A percentile compares a stretch with the other conserved stretches of the same genome.
phyloP scores from a whole-genome alignment of 35 echinoderm and acorn worm genomes.

The Nesometra sesokonis region DNA sequence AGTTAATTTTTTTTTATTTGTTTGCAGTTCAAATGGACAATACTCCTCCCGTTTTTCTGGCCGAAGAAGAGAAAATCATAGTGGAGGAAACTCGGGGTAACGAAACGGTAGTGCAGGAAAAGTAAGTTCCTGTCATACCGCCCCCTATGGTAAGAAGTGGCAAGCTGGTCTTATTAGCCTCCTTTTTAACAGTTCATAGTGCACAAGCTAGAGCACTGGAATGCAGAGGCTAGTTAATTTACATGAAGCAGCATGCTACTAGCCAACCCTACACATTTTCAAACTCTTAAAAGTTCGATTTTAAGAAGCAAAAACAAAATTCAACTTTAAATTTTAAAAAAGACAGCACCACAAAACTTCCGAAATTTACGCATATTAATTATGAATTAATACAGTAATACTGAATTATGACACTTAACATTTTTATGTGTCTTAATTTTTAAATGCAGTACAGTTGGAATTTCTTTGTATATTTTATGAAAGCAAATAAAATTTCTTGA shows the following conservation, averaged over 20 bases:
- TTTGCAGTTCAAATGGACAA: constrained; percentile 56
- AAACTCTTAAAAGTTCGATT: neutral
- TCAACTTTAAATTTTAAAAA: too few relatives aligned
- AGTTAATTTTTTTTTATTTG: constrained; percentile 34
- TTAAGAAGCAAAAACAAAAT: too few relatives aligned
- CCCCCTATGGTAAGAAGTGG: neutral
- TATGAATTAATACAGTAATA: too few relatives aligned
- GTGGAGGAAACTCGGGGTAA: constrained; percentile 74
- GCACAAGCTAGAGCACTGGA: neutral
- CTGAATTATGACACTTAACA: too few relatives aligned
- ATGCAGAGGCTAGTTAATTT: neutral
- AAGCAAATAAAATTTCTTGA: too few relatives aligned
- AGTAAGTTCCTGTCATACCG: constrained; percentile 60
- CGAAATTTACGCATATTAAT: too few relatives aligned
- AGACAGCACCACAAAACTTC: too few relatives aligned
- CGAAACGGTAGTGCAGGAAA: constrained; percentile 92
- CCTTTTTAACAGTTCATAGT: neutral
- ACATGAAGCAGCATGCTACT: neutral
- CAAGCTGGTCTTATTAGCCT: neutral
- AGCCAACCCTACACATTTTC: neutral
- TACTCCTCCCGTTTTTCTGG: constrained; percentile 86
- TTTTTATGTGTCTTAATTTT: too few relatives aligned
- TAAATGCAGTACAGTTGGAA: too few relatives aligned
- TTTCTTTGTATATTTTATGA: too few relatives aligned
- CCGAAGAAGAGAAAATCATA: constrained; percentile 99